Percentiles rank a stretch among this genome's conserved stretches.
Evolutionary conservation across 2,888 invertebrate genomes (phyloP).

Genomic region (Tipula helvola): DNA sequence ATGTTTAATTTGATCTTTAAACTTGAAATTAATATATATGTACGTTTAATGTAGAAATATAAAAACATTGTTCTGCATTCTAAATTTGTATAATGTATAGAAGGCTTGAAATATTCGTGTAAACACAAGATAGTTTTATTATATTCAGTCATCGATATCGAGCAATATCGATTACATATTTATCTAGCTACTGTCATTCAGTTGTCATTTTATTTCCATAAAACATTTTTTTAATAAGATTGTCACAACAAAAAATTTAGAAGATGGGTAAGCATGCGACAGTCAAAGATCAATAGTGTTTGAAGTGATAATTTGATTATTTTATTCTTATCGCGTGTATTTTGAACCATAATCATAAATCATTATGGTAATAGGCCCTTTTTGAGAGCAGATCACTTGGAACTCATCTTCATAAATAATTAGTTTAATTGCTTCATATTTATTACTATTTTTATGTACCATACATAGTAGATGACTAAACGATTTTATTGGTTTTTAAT

Average conservation of each 20-base stretch:
- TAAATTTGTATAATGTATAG: no score
- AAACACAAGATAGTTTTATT: neutral
- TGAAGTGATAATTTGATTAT: neutral
- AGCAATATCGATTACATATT: neutral
- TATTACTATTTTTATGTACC: neutral
- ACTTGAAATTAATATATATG: neutral
- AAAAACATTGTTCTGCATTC: no score
- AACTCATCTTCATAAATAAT: neutral
- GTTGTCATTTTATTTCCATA: neutral
- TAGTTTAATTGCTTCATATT: neutral
- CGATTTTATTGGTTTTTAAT: no score
- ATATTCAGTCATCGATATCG: neutral
- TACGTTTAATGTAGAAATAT: neutral
- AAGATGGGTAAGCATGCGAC: neutral
- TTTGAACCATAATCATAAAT: neutral
- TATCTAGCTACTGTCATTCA: neutral
- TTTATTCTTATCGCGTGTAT: neutral
- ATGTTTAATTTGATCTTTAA: neutral
- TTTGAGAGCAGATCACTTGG: neutral
- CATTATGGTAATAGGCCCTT: neutral
- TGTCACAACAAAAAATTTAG: neutral
- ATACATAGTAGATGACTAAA: no score
- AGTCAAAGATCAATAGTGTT: neutral
- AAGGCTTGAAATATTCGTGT: no score
- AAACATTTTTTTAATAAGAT: neutral